Percentiles rank a stretch among this genome's conserved stretches.
These are phyloP conservation scores for Engraulis encrasicolus DNA, from an alignment of 2,113 vertebrate genomes.

Conservation along the genomic window DNA sequence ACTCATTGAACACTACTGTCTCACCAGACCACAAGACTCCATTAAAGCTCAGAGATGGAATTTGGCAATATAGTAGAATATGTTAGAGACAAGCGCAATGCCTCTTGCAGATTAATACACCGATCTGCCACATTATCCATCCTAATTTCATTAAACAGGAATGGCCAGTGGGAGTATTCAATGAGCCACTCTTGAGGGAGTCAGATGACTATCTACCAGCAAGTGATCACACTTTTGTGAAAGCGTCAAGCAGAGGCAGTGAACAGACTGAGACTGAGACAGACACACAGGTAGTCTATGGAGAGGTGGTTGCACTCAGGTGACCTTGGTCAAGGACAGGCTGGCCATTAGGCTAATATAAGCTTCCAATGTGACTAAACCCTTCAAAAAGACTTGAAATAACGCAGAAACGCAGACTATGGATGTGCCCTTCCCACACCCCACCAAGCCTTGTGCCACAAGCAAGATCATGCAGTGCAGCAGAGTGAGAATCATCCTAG, in stretches of 20 bases:
- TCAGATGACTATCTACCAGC: constrained; percentile 2
- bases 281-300: neutral
- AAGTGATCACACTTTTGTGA: constrained; percentile 35
- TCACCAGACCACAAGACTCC: neutral
- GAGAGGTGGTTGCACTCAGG: neutral
- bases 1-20: constrained; percentile 45
- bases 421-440: too few species aligned
- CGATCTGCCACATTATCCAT: constrained; percentile 48
- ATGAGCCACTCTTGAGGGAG: constrained; percentile 54
- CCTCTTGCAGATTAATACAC: constrained; percentile 57
- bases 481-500: too few species aligned
- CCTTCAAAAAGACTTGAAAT: neutral
- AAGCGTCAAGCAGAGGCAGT: constrained; percentile 5
- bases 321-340: neutral
- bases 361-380: too few species aligned
- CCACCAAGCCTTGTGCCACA: too few species aligned
- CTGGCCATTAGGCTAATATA: neutral
- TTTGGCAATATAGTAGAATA: neutral
- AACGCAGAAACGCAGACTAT: neutral
- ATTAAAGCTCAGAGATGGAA: constrained; percentile 7
- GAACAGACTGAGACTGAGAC: neutral
- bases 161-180: constrained; percentile 49
- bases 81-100: constrained; percentile 20
- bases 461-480: too few species aligned
- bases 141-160: constrained; percentile 49